Evolutionary conservation across 2,888 invertebrate species (phyloP).

Genomic region (Temnothorax ravouxi): DNA sequence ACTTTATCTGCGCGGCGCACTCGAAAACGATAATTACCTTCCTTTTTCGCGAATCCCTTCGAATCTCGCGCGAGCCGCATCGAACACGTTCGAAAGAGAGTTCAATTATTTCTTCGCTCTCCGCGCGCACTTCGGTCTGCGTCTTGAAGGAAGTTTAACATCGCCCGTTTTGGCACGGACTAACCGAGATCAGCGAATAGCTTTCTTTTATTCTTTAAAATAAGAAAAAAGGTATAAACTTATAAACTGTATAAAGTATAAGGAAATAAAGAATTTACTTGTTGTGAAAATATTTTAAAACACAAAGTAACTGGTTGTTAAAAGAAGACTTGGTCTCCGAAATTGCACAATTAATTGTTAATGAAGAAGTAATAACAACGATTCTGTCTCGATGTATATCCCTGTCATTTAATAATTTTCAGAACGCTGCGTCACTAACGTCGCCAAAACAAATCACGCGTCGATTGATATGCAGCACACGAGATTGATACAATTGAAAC

Average conservation of each 20-base stretch:
- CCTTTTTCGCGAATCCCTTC: slow-evolving; percentile 50
- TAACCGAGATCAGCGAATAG: neutral
- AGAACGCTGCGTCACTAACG: neutral
- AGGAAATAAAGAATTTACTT: neutral
- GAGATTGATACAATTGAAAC: slow-evolving; percentile 30
- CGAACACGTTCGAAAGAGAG: slow-evolving; percentile 49
- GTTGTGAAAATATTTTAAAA: neutral
- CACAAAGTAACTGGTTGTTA: neutral
- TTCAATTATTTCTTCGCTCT: slow-evolving; percentile 57
- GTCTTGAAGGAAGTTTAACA: slow-evolving; percentile 33
- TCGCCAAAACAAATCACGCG: slow-evolving; percentile 5
- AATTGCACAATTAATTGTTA: neutral
- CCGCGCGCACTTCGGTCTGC: slow-evolving; percentile 9
- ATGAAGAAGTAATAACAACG: neutral
- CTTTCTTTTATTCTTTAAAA: neutral
- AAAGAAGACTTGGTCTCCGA: neutral
- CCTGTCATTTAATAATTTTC: slow-evolving; percentile 5
- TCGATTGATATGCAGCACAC: slow-evolving; percentile 5
- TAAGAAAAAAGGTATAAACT: neutral
- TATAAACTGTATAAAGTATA: too few species aligned
- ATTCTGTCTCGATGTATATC: neutral
- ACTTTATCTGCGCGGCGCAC: slow-evolving; percentile 38
- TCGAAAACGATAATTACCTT: slow-evolving; percentile 57
- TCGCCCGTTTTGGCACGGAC: slow-evolving; percentile 25
- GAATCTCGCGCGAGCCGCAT: slow-evolving; percentile 45